Evolutionary conservation across 2,888 invertebrate species (phyloP).

Genomic region (Lochmaea capreae): DNA sequence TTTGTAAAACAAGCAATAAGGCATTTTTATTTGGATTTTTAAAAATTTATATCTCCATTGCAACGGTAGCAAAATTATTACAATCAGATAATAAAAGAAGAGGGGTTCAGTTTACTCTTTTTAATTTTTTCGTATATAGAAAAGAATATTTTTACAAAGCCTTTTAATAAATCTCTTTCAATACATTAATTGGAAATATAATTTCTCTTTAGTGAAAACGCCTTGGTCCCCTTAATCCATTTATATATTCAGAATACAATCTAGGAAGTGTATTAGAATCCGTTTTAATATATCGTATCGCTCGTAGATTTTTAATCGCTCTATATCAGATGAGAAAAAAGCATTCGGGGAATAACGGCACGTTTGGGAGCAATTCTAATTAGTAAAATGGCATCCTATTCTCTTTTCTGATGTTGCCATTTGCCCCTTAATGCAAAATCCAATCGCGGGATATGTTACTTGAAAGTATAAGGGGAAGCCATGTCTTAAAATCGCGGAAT

Average conservation of each 20-base stretch:
- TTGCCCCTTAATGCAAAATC: conserved; percentile 54
- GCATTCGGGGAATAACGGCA: conserved; percentile 53
- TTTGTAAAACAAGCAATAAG: conserved; percentile 36
- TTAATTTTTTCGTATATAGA: background rate
- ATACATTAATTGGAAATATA: no score
- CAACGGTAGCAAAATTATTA: conserved; percentile 30
- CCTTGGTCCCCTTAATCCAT: background rate
- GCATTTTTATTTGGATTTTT: conserved; percentile 32
- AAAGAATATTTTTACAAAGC: background rate
- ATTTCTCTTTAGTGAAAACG: background rate
- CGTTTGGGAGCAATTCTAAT: conserved; percentile 58
- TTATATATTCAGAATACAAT: conserved; percentile 27
- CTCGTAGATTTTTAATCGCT: conserved; percentile 53
- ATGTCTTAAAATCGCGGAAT: conserved; percentile 1
- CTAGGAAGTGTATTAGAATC: conserved; percentile 41
- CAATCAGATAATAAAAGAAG: conserved; percentile 22
- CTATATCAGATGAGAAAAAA: conserved; percentile 55
- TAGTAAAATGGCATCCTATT: conserved; percentile 57
- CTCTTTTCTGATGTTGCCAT: conserved; percentile 51
- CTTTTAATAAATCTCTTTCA: background rate
- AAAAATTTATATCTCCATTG: conserved; percentile 20
- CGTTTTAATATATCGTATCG: conserved; percentile 42
- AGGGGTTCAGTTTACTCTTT: conserved; percentile 11
- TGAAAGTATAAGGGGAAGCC: conserved; percentile 20
- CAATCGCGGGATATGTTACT: conserved; percentile 50